Base-by-base conservation (phyloP, 2,888 invertebrate genomes). In the Netelia melanura region DNA sequence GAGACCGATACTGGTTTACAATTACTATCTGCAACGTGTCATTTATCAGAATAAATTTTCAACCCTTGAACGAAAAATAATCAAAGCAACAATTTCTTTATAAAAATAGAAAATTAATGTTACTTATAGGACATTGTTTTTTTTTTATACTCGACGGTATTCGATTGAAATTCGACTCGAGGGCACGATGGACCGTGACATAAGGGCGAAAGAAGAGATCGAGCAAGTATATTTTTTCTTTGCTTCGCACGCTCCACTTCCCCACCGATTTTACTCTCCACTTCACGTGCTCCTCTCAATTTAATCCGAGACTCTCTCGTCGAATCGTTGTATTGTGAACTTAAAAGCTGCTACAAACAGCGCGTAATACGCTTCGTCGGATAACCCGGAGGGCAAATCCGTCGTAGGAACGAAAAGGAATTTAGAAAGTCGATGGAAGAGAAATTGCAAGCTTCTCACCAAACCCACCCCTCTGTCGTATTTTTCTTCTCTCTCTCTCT, bases 341-440 rank as follows among this genome's bases (percentile, higher is more conserved):
- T 21, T n/a, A 62, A 64, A 79, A 79, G n/a, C 2, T 23, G 64
- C 61, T 54, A 43, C 21, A 17, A 81, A 68, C 43, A 30, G 56
- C 17, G 64, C 25, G 77, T 71, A 68, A 77, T 67, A 56, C 43
- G 62, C 48, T 84, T 30, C 54, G 8, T 58, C 62, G 70, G 43
- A 79, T 65, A 71, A 52, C 61, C 65, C 58, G 17, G 25, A 25
- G 68, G 43, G 17, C 17, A 54, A 78, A 38, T 30, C 64, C 44
- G 38, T 38, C 38, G 38, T 38, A 25, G 6, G 54, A 21, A 77
- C 52, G 68, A 81, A 78, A 38, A 56, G 81, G 52, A 61, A 74
- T 79, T 70, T 74, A 30, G 75, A 74, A 44, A 44, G 71, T 52
- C 54, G 70, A 75, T 79, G 56, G 70, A 70, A 54, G 74, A 79